These are phyloP conservation scores for Macrostomum lignano DNA, from an alignment of 1,140 invertebrate genomes.

Conservation along the genomic window DNA sequence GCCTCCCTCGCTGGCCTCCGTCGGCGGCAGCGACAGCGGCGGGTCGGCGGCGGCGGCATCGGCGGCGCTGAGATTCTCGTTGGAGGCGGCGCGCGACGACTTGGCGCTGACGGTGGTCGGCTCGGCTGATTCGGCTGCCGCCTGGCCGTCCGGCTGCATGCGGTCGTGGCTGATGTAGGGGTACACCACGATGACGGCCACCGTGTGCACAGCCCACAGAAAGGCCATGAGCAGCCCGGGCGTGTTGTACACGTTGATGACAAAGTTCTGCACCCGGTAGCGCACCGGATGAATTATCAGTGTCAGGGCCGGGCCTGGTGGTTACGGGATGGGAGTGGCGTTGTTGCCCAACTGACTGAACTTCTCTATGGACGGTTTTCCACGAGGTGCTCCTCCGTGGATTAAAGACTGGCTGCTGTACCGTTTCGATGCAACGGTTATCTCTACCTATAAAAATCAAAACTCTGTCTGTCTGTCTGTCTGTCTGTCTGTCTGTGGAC, in stretches of 20 bases:
- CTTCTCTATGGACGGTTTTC: too few relatives aligned
- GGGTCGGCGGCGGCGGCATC: not conserved
- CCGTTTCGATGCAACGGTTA: too few relatives aligned
- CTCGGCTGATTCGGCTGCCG: not conserved
- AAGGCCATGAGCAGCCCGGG: constrained; percentile 2
- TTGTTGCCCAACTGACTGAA: too few relatives aligned
- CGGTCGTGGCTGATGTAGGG: not conserved
- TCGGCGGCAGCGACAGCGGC: not conserved
- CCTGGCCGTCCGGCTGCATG: not conserved
- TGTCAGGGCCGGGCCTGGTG: not conserved
- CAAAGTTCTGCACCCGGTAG: not conserved
- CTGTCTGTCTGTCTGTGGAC: too few relatives aligned
- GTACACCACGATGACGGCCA: not conserved
- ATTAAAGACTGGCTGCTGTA: too few relatives aligned
- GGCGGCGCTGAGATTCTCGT: too few relatives aligned
- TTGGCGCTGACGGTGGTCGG: too few relatives aligned
- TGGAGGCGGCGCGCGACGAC: too few relatives aligned
- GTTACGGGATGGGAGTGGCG: too few relatives aligned
- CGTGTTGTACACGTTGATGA: not conserved
- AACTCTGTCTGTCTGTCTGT: too few relatives aligned
- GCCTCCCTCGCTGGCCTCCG: not conserved
- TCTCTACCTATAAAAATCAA: too few relatives aligned
- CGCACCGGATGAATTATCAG: constrained; percentile 1
- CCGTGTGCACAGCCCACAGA: constrained; percentile 2
- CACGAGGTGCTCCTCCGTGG: too few relatives aligned